Evolutionary conservation across 1,140 invertebrate genomes (phyloP).

Genomic region (Drosophila sulfurigaster): DNA sequence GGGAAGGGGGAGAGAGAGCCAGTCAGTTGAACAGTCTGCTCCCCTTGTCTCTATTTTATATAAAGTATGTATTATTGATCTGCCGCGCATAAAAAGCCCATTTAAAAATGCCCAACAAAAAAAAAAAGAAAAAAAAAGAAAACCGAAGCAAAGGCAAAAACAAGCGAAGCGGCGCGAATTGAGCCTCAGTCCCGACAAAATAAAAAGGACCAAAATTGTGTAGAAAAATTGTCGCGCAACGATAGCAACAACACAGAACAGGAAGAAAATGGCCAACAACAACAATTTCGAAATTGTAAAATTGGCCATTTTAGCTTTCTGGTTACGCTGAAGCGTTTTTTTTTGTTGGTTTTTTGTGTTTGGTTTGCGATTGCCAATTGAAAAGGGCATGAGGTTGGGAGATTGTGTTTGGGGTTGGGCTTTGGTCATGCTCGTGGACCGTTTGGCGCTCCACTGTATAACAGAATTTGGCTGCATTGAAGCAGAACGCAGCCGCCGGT

Average conservation of each 20-base stretch:
- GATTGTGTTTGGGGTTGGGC: background rate
- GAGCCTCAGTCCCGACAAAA: slow-evolving; percentile 11
- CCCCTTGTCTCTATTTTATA: slow-evolving; percentile 58
- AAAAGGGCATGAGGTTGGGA: background rate
- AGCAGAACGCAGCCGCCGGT: slow-evolving; percentile 73
- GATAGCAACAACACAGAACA: slow-evolving; percentile 22
- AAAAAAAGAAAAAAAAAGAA: slow-evolving; percentile 36
- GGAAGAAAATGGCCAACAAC: slow-evolving; percentile 37
- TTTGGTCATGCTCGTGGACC: slow-evolving; percentile 26
- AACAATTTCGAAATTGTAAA: slow-evolving; percentile 73
- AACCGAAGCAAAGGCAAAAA: slow-evolving; percentile 28
- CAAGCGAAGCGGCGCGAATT: slow-evolving; percentile 49
- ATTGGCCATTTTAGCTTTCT: slow-evolving; percentile 79
- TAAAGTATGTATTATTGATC: slow-evolving; percentile 78
- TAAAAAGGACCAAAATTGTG: slow-evolving; percentile 65
- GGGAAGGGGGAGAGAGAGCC: background rate
- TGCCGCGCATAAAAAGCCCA: slow-evolving; percentile 82
- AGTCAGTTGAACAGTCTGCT: background rate
- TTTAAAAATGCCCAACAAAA: slow-evolving; percentile 66
- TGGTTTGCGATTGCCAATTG: slow-evolving; percentile 8
- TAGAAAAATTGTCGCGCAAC: slow-evolving; percentile 73
- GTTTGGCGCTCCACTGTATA: slow-evolving; percentile 49
- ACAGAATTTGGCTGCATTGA: slow-evolving; percentile 80
- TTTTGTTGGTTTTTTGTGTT: slow-evolving; percentile 4
- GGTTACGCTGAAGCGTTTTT: slow-evolving; percentile 54